Base-by-base conservation (phyloP, 2,113 vertebrate species). In the Erpornis zantholeuca region DNA sequence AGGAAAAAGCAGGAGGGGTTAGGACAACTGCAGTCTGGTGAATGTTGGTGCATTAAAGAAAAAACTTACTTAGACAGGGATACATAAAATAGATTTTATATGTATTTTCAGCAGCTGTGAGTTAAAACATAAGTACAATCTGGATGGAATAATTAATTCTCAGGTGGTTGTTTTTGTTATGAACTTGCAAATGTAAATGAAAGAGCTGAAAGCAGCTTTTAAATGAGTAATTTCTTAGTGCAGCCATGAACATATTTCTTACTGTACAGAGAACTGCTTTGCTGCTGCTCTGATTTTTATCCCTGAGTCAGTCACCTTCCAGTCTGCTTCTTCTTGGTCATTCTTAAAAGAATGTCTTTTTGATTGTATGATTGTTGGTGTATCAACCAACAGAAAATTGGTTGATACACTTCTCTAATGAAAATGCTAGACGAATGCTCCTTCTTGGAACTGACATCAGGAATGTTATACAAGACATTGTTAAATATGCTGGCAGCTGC, bases 401-500 rank as follows among this genome's bases (percentile, higher is more conserved):
- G 40, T 96, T 71, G 94, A 93, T 95, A 73, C 49, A 53, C 56
- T 90, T 54, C 66, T 82, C 10, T 91, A 95, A 82, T 82, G 90
- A 95, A 96, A 96, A 93, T 8, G 49, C 86, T 92, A 81, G 82
- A 78, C 90, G 92, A 95, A 93, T 86, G 86, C 60, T 96, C 90
- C 92, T 96, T 94, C 92, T 96, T 96, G 93, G 86, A 96, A 90
- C 76, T 86, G 88, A 90, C 90, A 92, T 92, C 69, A 76, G 92
- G 83, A 96, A 96, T 86, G 93, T 93, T 97, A 95, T 92, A 95
- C 82, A 96, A 96, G 93, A 79, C 93, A 79, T 95, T 94, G 93
- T 93, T 96, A 95, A 96, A 94, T 93, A 86, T 50, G 76, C 92
- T 97, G 95, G 92, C 94, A 97, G 93, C 96, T 96, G 94, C 94